These are phyloP conservation scores for Lagopus muta DNA, from an alignment of 2,113 vertebrate genomes.

Conservation along the genomic window DNA sequence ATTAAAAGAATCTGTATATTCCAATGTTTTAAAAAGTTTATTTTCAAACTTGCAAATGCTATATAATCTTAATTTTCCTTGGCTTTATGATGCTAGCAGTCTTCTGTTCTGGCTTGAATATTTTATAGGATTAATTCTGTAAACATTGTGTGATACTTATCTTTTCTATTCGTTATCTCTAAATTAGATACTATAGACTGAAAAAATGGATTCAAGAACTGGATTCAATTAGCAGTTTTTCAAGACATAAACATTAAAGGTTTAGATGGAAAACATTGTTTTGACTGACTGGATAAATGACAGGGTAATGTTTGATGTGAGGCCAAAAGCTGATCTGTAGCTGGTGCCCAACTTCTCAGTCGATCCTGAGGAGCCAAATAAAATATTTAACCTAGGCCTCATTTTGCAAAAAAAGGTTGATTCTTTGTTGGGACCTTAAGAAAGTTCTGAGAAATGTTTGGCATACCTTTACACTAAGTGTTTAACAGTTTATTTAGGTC, in stretches of 20 bases:
- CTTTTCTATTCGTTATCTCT: conserved; percentile 72
- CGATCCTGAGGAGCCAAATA: conserved; percentile 84
- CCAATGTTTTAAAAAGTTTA: conserved; percentile 53
- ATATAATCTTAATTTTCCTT: conserved; percentile 63
- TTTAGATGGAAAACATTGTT: conserved; percentile 87
- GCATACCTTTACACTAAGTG: conserved; percentile 82
- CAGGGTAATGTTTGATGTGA: conserved; percentile 84
- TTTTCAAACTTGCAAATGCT: conserved; percentile 56
- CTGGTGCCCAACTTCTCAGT: conserved; percentile 80
- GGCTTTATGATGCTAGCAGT: conserved; percentile 51
- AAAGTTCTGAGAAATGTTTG: conserved; percentile 81
- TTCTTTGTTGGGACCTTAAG: conserved; percentile 82
- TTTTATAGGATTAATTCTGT: conserved; percentile 63
- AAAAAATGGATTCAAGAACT: conserved; percentile 77
- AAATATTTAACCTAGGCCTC: conserved; percentile 88
- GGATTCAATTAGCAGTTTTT: conserved; percentile 85
- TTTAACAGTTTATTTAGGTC: conserved; percentile 81
- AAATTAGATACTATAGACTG: conserved; percentile 77
- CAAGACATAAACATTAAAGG: conserved; percentile 83
- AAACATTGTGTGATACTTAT: conserved; percentile 31
- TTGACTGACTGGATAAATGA: conserved; percentile 88
- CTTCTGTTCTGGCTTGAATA: conserved; percentile 68
- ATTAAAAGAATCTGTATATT: conserved; percentile 65
- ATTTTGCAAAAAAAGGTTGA: conserved; percentile 77
- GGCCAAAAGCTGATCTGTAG: conserved; percentile 85